These are phyloP conservation scores for Alethe diademata DNA, from an alignment of 2,113 vertebrate genomes.

Conservation along the genomic window DNA sequence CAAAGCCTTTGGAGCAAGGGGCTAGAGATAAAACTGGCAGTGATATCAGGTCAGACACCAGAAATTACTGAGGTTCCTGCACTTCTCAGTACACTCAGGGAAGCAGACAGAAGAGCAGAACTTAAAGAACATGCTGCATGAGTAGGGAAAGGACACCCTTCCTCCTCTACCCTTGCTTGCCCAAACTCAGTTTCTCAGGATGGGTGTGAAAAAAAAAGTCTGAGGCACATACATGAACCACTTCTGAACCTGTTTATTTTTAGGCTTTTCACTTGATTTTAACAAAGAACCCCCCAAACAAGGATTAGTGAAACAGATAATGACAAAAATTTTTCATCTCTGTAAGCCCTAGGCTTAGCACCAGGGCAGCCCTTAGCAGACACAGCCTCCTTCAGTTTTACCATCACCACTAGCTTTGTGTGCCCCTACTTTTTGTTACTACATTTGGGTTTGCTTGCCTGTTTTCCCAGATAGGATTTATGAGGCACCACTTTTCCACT, in stretches of 20 bases:
- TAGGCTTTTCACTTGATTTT: background rate
- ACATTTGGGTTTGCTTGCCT: background rate
- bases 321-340: background rate
- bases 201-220: background rate
- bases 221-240: rapidly evolving
- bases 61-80: background rate
- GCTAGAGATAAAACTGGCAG: background rate
- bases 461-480: background rate
- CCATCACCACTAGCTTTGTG: background rate
- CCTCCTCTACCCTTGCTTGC: background rate
- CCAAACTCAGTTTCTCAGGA: background rate
- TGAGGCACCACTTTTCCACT: background rate
- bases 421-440: background rate
- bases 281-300: background rate
- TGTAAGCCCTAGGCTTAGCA: background rate
- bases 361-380: background rate
- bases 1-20: background rate
- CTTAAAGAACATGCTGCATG: background rate
- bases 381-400: background rate
- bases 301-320: background rate
- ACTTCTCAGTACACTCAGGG: background rate
- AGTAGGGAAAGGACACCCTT: background rate
- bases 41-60: background rate
- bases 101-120: background rate
- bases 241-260: background rate